Percentiles rank a stretch among this genome's conserved stretches.
Conservation (phyloP, 2,888 invertebrate species). For the Chymomyza procnemis region DNA sequence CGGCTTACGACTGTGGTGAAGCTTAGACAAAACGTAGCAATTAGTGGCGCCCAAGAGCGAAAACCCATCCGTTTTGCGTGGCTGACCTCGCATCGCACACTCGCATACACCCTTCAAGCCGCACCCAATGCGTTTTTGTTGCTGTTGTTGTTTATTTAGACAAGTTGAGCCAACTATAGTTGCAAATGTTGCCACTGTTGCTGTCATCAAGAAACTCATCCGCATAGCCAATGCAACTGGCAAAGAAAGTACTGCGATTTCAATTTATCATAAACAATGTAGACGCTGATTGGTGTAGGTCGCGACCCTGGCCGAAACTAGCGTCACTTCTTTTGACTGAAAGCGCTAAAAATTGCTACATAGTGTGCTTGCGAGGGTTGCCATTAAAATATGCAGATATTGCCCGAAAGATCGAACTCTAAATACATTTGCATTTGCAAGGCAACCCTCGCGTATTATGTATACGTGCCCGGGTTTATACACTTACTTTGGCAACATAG, state of each 20-base stretch:
- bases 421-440: too few species aligned
- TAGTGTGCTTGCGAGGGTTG: too few species aligned
- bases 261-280: slow-evolving; percentile 65
- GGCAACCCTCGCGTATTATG: not conserved
- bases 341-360: not conserved
- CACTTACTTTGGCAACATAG: not conserved
- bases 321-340: not conserved
- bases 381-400: too few species aligned
- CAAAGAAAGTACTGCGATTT: slow-evolving; percentile 34
- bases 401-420: too few species aligned
- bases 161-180: not conserved
- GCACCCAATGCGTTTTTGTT: slow-evolving; percentile 1
- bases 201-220: not conserved
- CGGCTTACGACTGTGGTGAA: not conserved
- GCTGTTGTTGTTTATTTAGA: not conserved
- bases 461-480: not conserved
- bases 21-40: slow-evolving; percentile 52
- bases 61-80: slow-evolving; percentile 41
- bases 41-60: slow-evolving; percentile 67
- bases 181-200: not conserved
- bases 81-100: slow-evolving; percentile 6
- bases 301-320: slow-evolving; percentile 44
- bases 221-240: slow-evolving; percentile 5
- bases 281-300: slow-evolving; percentile 58
- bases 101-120: not conserved